These are phyloP conservation scores for Acanthaster planci DNA, from an alignment of 35 echinoderm and acorn worm genomes.

Conservation along the genomic window DNA sequence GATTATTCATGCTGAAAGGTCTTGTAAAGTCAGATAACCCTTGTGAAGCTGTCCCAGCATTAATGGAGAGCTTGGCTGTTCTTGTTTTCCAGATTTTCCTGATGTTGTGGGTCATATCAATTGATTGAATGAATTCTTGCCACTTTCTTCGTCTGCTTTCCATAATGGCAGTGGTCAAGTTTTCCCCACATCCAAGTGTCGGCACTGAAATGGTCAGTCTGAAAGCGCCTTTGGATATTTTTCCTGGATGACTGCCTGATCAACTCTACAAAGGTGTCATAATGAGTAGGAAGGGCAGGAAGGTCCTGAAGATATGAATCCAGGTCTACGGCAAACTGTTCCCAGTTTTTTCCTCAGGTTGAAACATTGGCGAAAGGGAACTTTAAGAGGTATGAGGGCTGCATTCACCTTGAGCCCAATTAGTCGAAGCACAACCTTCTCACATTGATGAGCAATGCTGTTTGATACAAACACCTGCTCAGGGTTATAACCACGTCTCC, in stretches of 20 bases:
- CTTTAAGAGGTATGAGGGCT: background rate
- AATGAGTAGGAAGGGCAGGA: slow-evolving; percentile 12
- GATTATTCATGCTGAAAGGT: slow-evolving; percentile 9
- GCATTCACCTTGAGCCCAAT: slow-evolving; percentile 48
- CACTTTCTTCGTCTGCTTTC: slow-evolving; percentile 28
- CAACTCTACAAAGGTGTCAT: slow-evolving; percentile 38
- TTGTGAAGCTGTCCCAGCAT: background rate
- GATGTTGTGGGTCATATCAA: slow-evolving; percentile 33
- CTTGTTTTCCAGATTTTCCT: slow-evolving; percentile 44
- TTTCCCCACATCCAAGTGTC: slow-evolving; percentile 47
- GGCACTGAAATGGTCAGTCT: slow-evolving; percentile 30
- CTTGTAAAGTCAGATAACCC: slow-evolving; percentile 16
- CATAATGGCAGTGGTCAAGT: slow-evolving; percentile 35
- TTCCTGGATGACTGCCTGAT: slow-evolving; percentile 12
- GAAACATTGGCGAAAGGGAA: slow-evolving; percentile 40
- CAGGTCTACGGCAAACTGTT: slow-evolving; percentile 1
- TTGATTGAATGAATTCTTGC: slow-evolving; percentile 29
- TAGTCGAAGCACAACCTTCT: slow-evolving; percentile 39
- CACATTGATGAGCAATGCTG: slow-evolving; percentile 32
- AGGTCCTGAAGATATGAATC: slow-evolving; percentile 28
- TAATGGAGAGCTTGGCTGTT: slow-evolving; percentile 33
- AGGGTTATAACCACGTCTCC: slow-evolving; percentile 51
- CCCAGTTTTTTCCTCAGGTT: slow-evolving; percentile 60
- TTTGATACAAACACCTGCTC: slow-evolving; percentile 19
- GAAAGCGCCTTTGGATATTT: slow-evolving; percentile 31